These are phyloP conservation scores for Germaria angustata DNA, from an alignment of 2,888 invertebrate species.

Conservation along the genomic window DNA sequence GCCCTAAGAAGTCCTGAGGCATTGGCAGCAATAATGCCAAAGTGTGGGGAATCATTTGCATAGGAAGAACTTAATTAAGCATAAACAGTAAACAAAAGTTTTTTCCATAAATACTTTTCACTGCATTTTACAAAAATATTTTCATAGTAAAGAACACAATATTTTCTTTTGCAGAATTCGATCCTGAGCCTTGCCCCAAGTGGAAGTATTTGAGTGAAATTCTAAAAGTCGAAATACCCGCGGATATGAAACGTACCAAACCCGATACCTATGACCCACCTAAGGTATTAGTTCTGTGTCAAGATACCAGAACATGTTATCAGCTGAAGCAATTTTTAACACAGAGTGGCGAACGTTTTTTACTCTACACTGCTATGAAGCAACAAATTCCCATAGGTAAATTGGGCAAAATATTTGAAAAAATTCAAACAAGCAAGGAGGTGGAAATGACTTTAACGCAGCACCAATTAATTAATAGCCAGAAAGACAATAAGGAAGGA, in stretches of 20 bases:
- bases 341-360: conserved; percentile 84
- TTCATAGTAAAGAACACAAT: neutral
- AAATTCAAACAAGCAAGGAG: conserved; percentile 74
- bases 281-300: conserved; percentile 91
- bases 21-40: no score
- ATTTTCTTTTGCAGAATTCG: conserved; percentile 82
- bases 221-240: conserved; percentile 89
- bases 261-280: conserved; percentile 77
- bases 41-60: no score
- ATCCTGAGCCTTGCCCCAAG: conserved; percentile 93
- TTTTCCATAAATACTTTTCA: neutral
- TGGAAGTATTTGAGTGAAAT: conserved; percentile 92
- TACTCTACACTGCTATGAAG: conserved; percentile 84
- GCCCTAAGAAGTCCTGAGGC: no score
- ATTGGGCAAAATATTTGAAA: conserved; percentile 81
- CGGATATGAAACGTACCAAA: conserved; percentile 83
- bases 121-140: neutral
- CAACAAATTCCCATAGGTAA: conserved; percentile 83
- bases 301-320: conserved; percentile 89
- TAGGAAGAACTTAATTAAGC: no score
- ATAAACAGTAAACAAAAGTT: no score
- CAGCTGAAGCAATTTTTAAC: conserved; percentile 88
- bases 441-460: conserved; percentile 55
- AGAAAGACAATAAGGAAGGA: conserved; percentile 28
- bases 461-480: conserved; percentile 23